Percentiles rank a stretch among this genome's conserved stretches.
Conservation (phyloP, 2,113 vertebrate species). For the Platysteira castanea region DNA sequence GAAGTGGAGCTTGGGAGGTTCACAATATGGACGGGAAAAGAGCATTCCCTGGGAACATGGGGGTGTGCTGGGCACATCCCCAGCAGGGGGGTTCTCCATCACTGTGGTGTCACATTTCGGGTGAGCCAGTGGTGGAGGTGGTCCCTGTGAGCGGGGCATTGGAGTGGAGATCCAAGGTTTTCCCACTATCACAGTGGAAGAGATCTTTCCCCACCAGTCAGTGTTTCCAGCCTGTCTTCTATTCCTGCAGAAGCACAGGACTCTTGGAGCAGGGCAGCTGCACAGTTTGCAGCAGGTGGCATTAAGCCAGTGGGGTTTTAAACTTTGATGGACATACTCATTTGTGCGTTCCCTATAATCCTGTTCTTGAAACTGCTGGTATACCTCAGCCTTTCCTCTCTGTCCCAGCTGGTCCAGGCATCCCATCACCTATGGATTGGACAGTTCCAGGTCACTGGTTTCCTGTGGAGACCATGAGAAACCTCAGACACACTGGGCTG, state of each 20-base stretch:
- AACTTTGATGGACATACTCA: background rate
- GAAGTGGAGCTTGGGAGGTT: background rate
- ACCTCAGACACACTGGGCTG: background rate
- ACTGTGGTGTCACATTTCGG: background rate
- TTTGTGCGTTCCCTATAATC: background rate
- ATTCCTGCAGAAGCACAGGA: background rate
- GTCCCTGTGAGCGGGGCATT: background rate
- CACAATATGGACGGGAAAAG: background rate
- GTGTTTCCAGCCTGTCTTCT: background rate
- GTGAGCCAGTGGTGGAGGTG: background rate
- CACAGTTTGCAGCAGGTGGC: background rate
- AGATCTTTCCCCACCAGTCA: background rate
- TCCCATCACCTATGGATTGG: accelerated
- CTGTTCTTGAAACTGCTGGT: background rate
- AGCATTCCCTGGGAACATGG: background rate
- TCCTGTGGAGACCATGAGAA: background rate
- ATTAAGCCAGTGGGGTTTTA: background rate
- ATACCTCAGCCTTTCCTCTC: background rate
- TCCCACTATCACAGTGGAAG: background rate
- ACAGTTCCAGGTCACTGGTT: background rate
- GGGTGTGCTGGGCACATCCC: background rate
- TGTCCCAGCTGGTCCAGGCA: background rate
- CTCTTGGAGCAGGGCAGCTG: background rate
- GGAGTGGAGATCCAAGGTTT: background rate
- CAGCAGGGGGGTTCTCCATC: background rate